Conservation (phyloP, 2,888 invertebrate species). For the Callyntrura sp. region DNA sequence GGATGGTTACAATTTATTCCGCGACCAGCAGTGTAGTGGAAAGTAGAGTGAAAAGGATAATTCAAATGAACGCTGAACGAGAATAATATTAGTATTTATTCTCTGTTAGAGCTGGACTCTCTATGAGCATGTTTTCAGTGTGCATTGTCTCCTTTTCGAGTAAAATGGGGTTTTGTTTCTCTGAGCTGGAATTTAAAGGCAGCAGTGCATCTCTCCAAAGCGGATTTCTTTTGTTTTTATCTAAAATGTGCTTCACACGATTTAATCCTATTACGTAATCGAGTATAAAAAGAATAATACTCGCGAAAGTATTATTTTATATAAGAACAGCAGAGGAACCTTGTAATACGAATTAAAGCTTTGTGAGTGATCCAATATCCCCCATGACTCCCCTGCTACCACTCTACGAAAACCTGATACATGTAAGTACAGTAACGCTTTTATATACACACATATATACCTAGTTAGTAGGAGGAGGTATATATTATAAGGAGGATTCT, state of each 20-base stretch:
- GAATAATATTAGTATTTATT: neutral
- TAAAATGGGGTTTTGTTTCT: constrained; percentile 5
- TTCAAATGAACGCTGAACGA: neutral
- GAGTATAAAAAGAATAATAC: constrained; percentile 17
- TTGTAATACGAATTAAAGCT: constrained; percentile 31
- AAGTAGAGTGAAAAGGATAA: neutral
- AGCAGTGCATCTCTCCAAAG: constrained; percentile 1
- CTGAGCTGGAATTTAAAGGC: neutral
- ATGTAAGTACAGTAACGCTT: constrained; percentile 31
- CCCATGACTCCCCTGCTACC: constrained; percentile 47
- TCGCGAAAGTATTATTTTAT: neutral
- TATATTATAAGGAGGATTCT: neutral
- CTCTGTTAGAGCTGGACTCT: neutral
- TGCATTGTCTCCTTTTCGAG: neutral
- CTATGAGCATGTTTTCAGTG: neutral
- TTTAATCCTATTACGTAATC: constrained; percentile 68
- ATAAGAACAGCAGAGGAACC: constrained; percentile 1
- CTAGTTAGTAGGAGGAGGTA: neutral
- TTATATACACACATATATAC: constrained; percentile 9
- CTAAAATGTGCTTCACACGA: constrained; percentile 55
- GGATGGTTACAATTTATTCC: neutral
- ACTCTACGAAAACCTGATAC: constrained; percentile 36
- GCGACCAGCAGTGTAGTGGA: neutral
- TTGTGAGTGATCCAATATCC: constrained; percentile 25
- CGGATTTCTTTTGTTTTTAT: constrained; percentile 33